Conservation (phyloP, 2,797 vertebrate genomes). For the Pseudochirops corinnae region DNA sequence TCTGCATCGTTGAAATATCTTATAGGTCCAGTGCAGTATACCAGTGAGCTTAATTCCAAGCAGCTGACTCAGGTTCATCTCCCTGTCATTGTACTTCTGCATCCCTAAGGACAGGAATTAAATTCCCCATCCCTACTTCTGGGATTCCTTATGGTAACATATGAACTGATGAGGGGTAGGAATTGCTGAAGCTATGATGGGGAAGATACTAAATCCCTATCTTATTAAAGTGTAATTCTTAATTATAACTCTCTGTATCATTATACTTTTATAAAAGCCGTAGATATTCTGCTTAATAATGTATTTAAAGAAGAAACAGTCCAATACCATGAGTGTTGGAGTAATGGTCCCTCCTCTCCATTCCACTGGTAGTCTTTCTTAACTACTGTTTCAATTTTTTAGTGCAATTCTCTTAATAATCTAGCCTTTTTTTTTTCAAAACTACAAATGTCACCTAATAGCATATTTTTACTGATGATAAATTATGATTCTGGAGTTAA, state of each 20-base stretch:
- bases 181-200: background rate
- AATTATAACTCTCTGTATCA: background rate
- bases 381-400: background rate
- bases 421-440: background rate
- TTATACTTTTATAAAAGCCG: background rate
- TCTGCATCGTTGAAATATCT: background rate
- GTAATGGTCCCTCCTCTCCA: background rate
- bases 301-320: background rate
- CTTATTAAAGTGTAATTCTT: background rate
- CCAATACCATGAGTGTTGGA: background rate
- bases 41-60: background rate
- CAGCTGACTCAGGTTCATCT: background rate
- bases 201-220: background rate
- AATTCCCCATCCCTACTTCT: background rate
- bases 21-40: background rate
- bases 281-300: background rate
- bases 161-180: background rate
- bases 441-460: background rate
- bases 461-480: background rate
- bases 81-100: background rate
- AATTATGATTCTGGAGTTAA: background rate
- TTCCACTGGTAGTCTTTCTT: background rate
- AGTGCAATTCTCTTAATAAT: background rate
- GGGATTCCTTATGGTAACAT: background rate
- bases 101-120: background rate